Evolutionary conservation across 2,888 invertebrate genomes (phyloP), one percentile per base, ranked within the genome.

Genomic region (Mesorhabditis belari): DNA sequence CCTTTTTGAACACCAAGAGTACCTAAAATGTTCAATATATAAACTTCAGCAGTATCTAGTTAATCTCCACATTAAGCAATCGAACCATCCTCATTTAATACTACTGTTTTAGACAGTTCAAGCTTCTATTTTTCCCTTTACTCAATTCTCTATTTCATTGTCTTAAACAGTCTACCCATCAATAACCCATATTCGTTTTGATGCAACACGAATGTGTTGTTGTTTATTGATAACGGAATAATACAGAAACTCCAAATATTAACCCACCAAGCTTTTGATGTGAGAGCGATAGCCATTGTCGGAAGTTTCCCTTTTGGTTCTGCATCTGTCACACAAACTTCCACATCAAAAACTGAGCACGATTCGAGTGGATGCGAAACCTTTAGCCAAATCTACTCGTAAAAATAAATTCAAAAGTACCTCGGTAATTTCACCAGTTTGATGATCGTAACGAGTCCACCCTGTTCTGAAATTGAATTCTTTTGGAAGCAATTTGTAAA

Each of bases 261-360:
- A 9, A 59, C 67, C 65, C 70, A 84, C 83, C 96, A 98, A 61
- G 89, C 87, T 63, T 87, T 85, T 24, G 85, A 82, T 28, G 92
- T 90, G 0, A 90, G 89, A 17, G 96, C 96, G 64, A 91, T 90
- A 0, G 96, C 98, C 69, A 98, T 80, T 0, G 90, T 90, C 0
- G 98, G 95, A 51, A 88, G 85, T 69, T 88, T 87, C 1, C 94
- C 92, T 96, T 35, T 60, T n/a, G 44, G 44, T 17, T 35, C 44
- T 17, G 44, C 44, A n/a, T 88, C 89, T 21, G 85, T 85, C 83
- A 92, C 86, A 70, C 93, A 89, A 0, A 92, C 90, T 84, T 96
- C 95, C 55, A 94, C 89, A 83, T 96, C 98, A 84, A 96, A 91
- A 60, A 98, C 86, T 24, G 94, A 81, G 0, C 88, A 89, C 76